These are phyloP conservation scores for Toxostoma redivivum DNA, from an alignment of 2,113 vertebrate genomes.

Conservation along the genomic window DNA sequence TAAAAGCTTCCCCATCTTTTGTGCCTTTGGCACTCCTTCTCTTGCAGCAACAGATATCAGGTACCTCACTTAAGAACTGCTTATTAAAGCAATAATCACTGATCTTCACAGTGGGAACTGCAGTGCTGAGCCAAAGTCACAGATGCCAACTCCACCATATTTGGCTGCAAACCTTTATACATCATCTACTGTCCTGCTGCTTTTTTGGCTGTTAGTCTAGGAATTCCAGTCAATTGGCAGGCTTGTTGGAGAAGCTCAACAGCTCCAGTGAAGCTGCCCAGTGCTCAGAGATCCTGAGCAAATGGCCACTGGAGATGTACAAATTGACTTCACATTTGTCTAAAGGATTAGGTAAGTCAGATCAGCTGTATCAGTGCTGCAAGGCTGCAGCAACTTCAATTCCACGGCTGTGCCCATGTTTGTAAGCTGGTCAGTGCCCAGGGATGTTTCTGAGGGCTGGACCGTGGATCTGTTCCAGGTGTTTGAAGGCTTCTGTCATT, in stretches of 20 bases:
- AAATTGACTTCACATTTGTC: neutral
- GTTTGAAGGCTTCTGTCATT: neutral
- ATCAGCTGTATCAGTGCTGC: neutral
- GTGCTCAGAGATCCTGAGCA: conserved; percentile 8
- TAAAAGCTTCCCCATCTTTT: conserved; percentile 7
- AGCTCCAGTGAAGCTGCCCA: neutral
- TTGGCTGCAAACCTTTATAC: conserved; percentile 45
- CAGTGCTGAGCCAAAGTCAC: conserved; percentile 34
- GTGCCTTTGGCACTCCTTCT: conserved; percentile 60
- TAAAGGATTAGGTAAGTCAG: neutral
- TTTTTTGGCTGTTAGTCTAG: conserved; percentile 12
- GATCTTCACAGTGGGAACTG: conserved; percentile 70
- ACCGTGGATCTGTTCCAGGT: neutral
- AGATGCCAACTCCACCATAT: conserved; percentile 50
- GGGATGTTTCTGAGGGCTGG: neutral
- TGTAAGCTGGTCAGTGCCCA: neutral
- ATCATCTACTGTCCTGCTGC: conserved; percentile 49
- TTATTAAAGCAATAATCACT: conserved; percentile 66
- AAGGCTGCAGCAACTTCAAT: neutral
- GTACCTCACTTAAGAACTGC: conserved; percentile 72
- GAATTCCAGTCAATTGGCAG: conserved; percentile 27
- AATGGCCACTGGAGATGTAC: conserved; percentile 21
- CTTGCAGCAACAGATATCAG: conserved; percentile 66
- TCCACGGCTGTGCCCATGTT: neutral
- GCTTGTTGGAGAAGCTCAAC: conserved; percentile 8